These are phyloP conservation scores for Rhombomys opimus DNA, from an alignment of 2,113 vertebrate species.

Conservation along the genomic window DNA sequence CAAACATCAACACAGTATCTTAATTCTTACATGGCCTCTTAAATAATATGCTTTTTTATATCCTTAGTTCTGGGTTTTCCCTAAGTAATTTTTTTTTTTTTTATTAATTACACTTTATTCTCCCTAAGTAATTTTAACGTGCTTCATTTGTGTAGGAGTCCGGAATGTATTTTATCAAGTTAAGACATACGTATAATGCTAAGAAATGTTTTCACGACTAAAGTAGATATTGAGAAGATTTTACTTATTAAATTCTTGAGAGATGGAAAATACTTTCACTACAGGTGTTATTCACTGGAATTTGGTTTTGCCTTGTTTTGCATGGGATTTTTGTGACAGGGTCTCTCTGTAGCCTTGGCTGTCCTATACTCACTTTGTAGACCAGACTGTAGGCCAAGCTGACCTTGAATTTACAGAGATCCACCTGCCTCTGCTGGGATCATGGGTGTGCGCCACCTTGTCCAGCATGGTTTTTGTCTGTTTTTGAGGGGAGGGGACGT, in stretches of 20 bases:
- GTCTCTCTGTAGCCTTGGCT: too few species aligned
- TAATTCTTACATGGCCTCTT: slow-evolving; percentile 33
- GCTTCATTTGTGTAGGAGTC: not conserved
- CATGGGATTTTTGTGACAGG: too few species aligned
- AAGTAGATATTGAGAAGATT: slow-evolving; percentile 38
- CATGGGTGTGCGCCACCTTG: too few species aligned
- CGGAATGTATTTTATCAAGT: slow-evolving; percentile 37
- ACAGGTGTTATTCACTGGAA: not conserved
- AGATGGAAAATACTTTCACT: slow-evolving; percentile 45
- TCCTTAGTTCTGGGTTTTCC: slow-evolving; percentile 8
- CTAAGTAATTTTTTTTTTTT: slow-evolving; percentile 22
- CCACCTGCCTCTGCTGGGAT: too few species aligned
- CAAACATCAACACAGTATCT: not conserved
- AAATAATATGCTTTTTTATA: not conserved
- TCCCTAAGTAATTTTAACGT: not conserved
- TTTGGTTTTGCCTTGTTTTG: not conserved
- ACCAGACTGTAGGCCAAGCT: too few species aligned
- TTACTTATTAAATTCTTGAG: slow-evolving; percentile 42
- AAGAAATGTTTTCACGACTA: slow-evolving; percentile 44
- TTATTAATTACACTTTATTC: too few species aligned
- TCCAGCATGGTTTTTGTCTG: not conserved
- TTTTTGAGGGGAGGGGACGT: not conserved
- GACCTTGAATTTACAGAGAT: too few species aligned
- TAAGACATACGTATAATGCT: not conserved
- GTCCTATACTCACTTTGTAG: too few species aligned